Evolutionary conservation across 1,140 invertebrate genomes (phyloP).

Genomic region (Apocrypta bakeri): DNA sequence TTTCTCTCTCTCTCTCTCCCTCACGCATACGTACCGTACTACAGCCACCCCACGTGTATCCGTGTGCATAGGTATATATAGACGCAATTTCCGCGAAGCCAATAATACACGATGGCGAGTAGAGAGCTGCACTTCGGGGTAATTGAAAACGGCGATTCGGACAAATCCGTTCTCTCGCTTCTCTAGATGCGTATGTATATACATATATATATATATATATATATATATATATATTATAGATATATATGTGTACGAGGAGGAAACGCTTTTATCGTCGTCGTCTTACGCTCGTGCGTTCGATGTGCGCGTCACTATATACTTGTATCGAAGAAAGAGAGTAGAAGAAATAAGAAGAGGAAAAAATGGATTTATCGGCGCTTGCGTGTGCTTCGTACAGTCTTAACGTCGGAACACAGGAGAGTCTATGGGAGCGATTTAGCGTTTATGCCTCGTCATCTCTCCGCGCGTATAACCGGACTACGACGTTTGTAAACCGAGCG

Average conservation of each 20-base stretch:
- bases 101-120: constrained; percentile 8
- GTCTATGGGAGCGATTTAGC: not conserved
- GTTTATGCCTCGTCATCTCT: constrained; percentile 3
- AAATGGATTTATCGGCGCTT: constrained; percentile 18
- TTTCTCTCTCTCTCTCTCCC: not conserved
- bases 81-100: constrained; percentile 24
- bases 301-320: not conserved
- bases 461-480: not conserved
- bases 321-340: not conserved
- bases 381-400: not conserved
- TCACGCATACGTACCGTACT: too few relatives aligned
- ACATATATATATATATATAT: too few relatives aligned
- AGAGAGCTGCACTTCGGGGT: constrained; percentile 19
- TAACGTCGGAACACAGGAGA: not conserved
- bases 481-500: not conserved
- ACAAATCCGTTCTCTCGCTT: constrained; percentile 28
- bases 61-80: not conserved
- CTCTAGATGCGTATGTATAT: not conserved
- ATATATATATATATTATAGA: too few relatives aligned
- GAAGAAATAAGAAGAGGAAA: not conserved
- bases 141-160: constrained; percentile 39
- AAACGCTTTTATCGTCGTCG: not conserved
- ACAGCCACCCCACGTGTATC: too few relatives aligned
- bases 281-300: not conserved
- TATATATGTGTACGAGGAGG: too few relatives aligned